A percentile compares a stretch with the other conserved stretches of the same genome.
Conservation (phyloP, 2,113 vertebrate species). For the Promerops cafer region DNA sequence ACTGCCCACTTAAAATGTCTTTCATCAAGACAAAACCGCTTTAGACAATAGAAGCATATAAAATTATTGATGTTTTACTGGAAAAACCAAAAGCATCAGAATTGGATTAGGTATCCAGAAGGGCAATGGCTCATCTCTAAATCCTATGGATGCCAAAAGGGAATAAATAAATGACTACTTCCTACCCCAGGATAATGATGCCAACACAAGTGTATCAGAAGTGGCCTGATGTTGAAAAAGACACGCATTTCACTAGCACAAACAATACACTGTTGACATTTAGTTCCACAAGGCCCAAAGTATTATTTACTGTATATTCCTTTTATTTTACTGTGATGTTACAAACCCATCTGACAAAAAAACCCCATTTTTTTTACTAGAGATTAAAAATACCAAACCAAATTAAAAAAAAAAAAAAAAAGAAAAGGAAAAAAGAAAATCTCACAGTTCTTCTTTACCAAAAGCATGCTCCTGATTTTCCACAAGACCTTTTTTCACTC, state of each 20-base stretch:
- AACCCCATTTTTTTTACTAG: neutral
- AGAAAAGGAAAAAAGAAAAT: neutral
- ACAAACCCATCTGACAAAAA: neutral
- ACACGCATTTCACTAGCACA: neutral
- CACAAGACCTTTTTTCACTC: neutral
- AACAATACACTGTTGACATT: neutral
- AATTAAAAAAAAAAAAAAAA: neutral
- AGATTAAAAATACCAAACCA: neutral
- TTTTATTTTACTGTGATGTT: neutral
- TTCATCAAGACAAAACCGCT: slow-evolving; percentile 51
- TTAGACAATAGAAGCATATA: slow-evolving; percentile 13
- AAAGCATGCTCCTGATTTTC: neutral
- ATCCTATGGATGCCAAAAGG: neutral
- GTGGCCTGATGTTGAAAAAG: neutral
- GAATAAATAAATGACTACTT: slow-evolving; percentile 31
- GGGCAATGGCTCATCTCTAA: neutral
- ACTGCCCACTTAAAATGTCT: slow-evolving; percentile 23
- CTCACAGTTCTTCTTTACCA: neutral
- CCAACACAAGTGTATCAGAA: neutral
- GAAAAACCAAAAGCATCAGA: neutral
- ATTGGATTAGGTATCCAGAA: neutral
- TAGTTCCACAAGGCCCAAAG: neutral
- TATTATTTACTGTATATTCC: neutral
- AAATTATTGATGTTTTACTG: slow-evolving; percentile 45
- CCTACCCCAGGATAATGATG: neutral